These are phyloP conservation scores for Nomada hirtipes DNA, from an alignment of 2,888 invertebrate genomes.

Conservation along the genomic window DNA sequence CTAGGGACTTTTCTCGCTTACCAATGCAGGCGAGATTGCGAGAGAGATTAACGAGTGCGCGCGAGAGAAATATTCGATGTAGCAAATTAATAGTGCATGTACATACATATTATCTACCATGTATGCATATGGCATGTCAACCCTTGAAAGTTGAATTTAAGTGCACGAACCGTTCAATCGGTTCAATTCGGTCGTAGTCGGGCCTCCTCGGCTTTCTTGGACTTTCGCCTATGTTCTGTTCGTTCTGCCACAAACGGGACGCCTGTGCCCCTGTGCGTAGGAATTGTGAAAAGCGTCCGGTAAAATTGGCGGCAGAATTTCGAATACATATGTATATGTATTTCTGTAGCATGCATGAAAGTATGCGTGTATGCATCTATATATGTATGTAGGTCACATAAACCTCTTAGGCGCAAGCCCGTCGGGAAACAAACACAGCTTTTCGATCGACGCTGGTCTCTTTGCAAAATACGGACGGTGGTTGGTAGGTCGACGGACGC, in stretches of 20 bases:
- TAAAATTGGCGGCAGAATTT: not conserved
- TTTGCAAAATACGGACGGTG: conserved; percentile 35
- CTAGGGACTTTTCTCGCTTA: conserved; percentile 2
- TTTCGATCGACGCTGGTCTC: conserved; percentile 48
- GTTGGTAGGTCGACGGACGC: conserved; percentile 33
- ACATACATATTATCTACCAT: no score
- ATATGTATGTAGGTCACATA: conserved; percentile 41
- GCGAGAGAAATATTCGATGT: no score
- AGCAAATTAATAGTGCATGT: no score
- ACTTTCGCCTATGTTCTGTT: not conserved
- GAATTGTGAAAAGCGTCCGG: not conserved
- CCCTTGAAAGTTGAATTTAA: not conserved
- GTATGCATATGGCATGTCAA: no score
- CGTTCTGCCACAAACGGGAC: not conserved
- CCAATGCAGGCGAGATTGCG: no score
- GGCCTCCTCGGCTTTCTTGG: not conserved
- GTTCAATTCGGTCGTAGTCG: not conserved
- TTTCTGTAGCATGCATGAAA: no score
- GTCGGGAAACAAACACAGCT: conserved; percentile 36
- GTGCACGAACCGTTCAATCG: not conserved
- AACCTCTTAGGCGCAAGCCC: conserved; percentile 60
- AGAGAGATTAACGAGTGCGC: no score
- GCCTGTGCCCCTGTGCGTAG: not conserved
- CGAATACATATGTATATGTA: not conserved
- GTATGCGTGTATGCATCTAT: no score